A percentile compares a stretch with the other conserved stretches of the same genome.
phyloP scores from a whole-genome alignment of 2,797 vertebrate genomes.

The Pseudochaenichthys georgianus region DNA sequence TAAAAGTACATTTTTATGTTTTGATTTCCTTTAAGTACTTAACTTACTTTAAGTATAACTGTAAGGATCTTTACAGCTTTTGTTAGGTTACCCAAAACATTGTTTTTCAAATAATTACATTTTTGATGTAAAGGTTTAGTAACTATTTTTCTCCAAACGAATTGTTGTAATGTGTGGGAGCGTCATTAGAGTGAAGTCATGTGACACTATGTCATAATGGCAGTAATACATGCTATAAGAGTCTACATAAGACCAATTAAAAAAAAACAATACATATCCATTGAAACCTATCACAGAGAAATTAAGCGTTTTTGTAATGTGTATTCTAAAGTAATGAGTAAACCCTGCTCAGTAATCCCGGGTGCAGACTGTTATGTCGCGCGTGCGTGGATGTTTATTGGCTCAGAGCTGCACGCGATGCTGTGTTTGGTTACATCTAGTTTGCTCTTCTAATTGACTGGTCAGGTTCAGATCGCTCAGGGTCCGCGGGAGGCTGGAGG shows the following conservation, averaged over 20 bases:
- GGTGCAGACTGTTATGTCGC: not conserved
- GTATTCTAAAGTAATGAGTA: not conserved
- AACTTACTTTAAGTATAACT: too few relatives aligned
- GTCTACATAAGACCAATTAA: not conserved
- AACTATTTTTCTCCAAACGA: not conserved
- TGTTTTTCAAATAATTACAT: not conserved
- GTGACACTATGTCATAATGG: not conserved
- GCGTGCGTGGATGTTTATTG: slow-evolving; percentile 31
- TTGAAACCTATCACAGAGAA: not conserved
- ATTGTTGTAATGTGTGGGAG: not conserved
- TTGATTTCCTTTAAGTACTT: too few relatives aligned
- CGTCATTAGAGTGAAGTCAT: not conserved
- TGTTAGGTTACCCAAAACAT: not conserved
- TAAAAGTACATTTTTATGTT: too few relatives aligned
- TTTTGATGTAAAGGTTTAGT: not conserved
- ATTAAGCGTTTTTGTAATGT: too few relatives aligned
- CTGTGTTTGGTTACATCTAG: slow-evolving; percentile 40
- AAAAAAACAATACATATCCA: not conserved
- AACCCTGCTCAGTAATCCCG: not conserved
- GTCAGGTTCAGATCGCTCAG: slow-evolving; percentile 40
- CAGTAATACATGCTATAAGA: fast-evolving
- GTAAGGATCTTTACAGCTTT: not conserved
- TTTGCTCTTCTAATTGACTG: slow-evolving; percentile 59
- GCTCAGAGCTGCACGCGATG: slow-evolving; percentile 53
- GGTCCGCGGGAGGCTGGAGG: slow-evolving; percentile 51